Base-by-base conservation (phyloP, 2,888 invertebrate species). In the Tenthredo amoena region DNA sequence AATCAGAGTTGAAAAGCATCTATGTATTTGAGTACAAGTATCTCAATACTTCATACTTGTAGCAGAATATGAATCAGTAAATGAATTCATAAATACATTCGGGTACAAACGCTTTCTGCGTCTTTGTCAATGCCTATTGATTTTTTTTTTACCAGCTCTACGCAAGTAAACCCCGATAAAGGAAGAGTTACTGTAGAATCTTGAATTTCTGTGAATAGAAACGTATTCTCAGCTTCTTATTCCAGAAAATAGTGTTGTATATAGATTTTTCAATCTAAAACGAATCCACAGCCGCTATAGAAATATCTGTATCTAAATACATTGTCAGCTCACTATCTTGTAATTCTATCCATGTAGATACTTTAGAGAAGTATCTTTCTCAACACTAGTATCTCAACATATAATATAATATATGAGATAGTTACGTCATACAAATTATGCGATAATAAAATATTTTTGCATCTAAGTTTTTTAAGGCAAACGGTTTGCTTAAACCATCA, bases 391-490 rank as follows among this genome's bases (percentile, higher is more conserved):
- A 21, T 55, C 55, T 55, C 31, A 31, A 62, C 2, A 62, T 62
- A 55, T n/a, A 12, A 12, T 31, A 47, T 21, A 26, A 34, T 15
- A 77, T 34, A 18, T n/a, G 40, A 34, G 26, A 76, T 77, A 77
- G 12, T 34, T 34, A 58, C 40, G n/a, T 55, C 31, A 34, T 77
- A n/a, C 7, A 55, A 55, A 40, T n/a, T 58, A 40, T 40, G 26
- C 40, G 58, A 37, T 40, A 62, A 62, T 21, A 81, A 81, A 81
- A 81, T 81, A 81, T 81, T 81, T 58, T 21, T 12, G 34, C 34
- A 62, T 81, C 37, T 34, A 40, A 81, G 34, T n/a, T 62, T 62
- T 62, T 40, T 62, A 81, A 58, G 37, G 81, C 81, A 37, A 81
- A 62, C 21, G 40, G 47, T 81, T 37, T 21, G 58, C 81, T 62